Evolutionary conservation across 2,113 vertebrate species (phyloP), one percentile per base, ranked within the genome.

Genomic region (Athene noctua): DNA sequence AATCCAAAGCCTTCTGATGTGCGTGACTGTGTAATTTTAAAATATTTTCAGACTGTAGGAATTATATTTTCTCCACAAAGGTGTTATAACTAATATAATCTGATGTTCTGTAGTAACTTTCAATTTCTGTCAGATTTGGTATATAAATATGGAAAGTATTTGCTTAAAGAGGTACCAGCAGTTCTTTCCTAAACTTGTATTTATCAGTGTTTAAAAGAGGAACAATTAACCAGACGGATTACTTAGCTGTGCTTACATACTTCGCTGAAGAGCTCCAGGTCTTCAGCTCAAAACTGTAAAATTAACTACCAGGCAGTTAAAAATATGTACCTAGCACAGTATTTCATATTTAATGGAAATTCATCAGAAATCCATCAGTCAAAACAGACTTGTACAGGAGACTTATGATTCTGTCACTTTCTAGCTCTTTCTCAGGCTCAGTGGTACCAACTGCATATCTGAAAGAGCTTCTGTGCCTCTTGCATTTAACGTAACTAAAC

Each of bases 321-420:
- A 94, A 95, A 95, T 93, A 93, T 36, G 59, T 95, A 88, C 81
- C 74, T 90, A 88, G 84, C 54, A 20, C 70, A 58, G 29, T 97
- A 44, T 96, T 89, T 95, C 66, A 97, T 92, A 85, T 94, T 95
- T 92, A 97, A 88, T 96, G 84, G 87, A 73, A 92, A 91, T 78
- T 88, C 67, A 88, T 97, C 89, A 95, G 93, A 55, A 97, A 66
- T 59, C 84, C 84, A 88, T 95, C 89, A 63, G 38, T 96, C 95
- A 91, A 47, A 89, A 38, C 29, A 77, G 80, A 75, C 26, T 55
- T 59, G 6, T 27, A 46, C 13, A 38, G n/a, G 40, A 81, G 70
- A 72, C 80, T 34, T 75, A 89, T 73, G 80, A 47, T 78, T 87
- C 70, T 83, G 32, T 47, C 72, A 7, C 81, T 57, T 91, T 87